phyloP scores from a whole-genome alignment of 2,113 vertebrate genomes.

The Cichladusa arquata region DNA sequence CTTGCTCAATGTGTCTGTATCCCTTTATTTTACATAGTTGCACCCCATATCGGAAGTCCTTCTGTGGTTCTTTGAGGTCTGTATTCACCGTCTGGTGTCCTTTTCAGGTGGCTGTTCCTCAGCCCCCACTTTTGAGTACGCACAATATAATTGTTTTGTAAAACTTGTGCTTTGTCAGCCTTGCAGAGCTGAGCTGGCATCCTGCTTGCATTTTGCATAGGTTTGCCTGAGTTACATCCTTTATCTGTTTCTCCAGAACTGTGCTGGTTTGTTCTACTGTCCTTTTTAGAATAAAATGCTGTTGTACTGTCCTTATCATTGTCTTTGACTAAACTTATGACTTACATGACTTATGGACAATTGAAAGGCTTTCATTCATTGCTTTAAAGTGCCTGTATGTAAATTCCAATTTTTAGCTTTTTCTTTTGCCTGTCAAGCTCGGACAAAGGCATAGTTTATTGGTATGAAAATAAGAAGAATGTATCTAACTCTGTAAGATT shows the following conservation, averaged over 20 bases:
- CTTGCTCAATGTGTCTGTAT: not conserved
- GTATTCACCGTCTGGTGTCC: accelerated
- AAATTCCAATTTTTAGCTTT: not conserved
- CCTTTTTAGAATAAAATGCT: not conserved
- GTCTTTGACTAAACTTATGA: not conserved
- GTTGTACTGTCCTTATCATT: not conserved
- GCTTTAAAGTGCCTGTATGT: not conserved
- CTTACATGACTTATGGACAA: not conserved
- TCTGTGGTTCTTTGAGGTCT: not conserved
- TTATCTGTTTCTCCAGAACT: not conserved
- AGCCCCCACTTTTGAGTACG: not conserved
- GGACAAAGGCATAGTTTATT: not conserved
- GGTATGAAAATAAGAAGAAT: not conserved
- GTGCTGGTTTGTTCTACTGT: not conserved
- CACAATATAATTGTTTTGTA: not conserved
- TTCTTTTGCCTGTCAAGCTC: not conserved
- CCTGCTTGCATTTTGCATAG: not conserved
- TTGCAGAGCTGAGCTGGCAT: not conserved
- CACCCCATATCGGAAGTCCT: not conserved
- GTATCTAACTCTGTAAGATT: not conserved
- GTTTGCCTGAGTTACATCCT: not conserved
- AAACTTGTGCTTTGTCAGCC: not conserved
- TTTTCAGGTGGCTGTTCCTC: not conserved
- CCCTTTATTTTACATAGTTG: not conserved
- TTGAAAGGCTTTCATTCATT: not conserved